phyloP scores from a whole-genome alignment of 1,140 invertebrate genomes.

The Apocrypta bakeri region DNA sequence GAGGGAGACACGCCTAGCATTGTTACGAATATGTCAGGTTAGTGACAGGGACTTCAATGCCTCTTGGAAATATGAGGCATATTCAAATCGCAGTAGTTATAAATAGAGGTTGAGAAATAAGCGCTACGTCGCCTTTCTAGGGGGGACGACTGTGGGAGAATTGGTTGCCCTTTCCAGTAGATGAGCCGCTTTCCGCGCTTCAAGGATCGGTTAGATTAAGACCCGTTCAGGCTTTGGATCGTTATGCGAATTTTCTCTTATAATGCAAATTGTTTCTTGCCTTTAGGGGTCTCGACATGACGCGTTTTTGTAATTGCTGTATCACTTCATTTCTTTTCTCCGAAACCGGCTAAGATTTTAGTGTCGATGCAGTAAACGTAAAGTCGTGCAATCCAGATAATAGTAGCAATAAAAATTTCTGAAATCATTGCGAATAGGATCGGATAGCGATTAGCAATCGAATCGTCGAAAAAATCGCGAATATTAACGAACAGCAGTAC shows the following conservation, averaged over 20 bases:
- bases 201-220: background rate
- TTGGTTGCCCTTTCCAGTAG: background rate
- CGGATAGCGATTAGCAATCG: no score
- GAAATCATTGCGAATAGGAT: background rate
- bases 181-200: background rate
- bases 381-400: background rate
- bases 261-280: background rate
- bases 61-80: conserved; percentile 30
- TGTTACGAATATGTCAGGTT: conserved; percentile 70
- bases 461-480: background rate
- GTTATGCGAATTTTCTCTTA: background rate
- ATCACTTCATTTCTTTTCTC: background rate
- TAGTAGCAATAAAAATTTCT: background rate
- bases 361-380: background rate
- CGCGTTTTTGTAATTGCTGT: background rate
- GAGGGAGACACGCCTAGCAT: conserved; percentile 69
- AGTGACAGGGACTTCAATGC: conserved; percentile 55
- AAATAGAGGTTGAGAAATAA: background rate
- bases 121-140: background rate
- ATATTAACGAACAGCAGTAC: background rate
- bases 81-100: background rate
- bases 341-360: background rate
- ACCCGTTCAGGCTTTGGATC: background rate
- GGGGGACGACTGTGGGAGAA: background rate
- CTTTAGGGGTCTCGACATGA: background rate